Base-by-base conservation (phyloP, 2,113 vertebrate species). In the Fukomys damarensis region DNA sequence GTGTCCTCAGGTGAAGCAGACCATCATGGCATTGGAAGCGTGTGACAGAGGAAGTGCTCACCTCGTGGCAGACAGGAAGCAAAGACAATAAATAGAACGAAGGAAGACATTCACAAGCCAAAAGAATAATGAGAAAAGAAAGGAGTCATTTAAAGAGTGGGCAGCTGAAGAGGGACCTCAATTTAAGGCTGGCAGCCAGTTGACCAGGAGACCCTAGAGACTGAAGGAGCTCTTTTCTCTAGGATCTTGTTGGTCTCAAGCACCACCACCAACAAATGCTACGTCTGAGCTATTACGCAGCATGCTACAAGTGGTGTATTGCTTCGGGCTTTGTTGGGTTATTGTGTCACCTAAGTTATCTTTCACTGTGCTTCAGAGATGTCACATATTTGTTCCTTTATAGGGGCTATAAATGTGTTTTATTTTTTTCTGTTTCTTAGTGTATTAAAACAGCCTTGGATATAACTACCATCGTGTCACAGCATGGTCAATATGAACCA, bases 291-390 rank as follows among this genome's bases (percentile, higher is more conserved):
- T 14, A 70, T 32, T 49, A 35, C 28, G 30, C 52, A 86, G 87
- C 38, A 56, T 6, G 52, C 22, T 22, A 46, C 1, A 13, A 19
- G 14, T 68, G 91, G 41, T 46, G 20, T 63, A 52, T 79, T 59
- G 61, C 59, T 91, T 87, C 68, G 76, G 74, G 88, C 70, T 79
- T 89, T 72, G 28, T 35, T 77, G 70, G 59, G 38, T 79, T 59
- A 56, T 17, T 22, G 72, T 38, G 77, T 22, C 91, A 63, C 79
- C 35, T 88, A 74, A 61, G 58, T 84, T 82, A 61, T 74, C n/a
- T n/a, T 68, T 68, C 24, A 28, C 54, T n/a, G 35, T 17, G 68
- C 70, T 74, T 16, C 3, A 22, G 43, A 80, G 22, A 90, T 26
- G 35, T 58, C 30, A 59, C 20, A 16, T 56, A 32, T 66, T 32